Evolutionary conservation across 2,888 invertebrate genomes (phyloP).

Genomic region (Chloroclysta siterata): DNA sequence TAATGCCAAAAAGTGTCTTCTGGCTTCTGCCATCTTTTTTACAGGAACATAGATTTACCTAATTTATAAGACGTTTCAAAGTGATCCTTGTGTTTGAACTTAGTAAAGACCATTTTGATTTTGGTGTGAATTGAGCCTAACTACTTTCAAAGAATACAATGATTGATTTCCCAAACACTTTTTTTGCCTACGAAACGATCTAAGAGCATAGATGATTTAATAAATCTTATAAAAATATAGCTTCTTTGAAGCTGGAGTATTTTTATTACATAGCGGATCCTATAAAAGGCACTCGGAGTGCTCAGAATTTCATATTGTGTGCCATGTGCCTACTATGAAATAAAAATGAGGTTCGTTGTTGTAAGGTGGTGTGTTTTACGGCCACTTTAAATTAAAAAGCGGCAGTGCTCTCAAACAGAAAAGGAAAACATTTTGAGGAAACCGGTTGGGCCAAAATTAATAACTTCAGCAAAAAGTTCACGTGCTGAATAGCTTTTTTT

Average conservation of each 20-base stretch:
- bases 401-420: not conserved
- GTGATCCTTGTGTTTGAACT: too few species aligned
- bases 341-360: slow-evolving; percentile 14
- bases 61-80: too few species aligned
- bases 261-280: slow-evolving; percentile 26
- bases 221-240: slow-evolving; percentile 22
- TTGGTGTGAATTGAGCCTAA: too few species aligned
- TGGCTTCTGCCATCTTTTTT: too few species aligned
- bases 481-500: too few species aligned
- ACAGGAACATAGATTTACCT: too few species aligned
- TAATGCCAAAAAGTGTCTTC: too few species aligned
- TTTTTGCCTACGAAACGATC: too few species aligned
- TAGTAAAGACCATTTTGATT: too few species aligned
- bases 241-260: slow-evolving; percentile 24
- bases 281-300: slow-evolving; percentile 22
- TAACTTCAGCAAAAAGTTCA: too few species aligned
- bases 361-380: slow-evolving; percentile 1
- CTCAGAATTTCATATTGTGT: slow-evolving; percentile 28
- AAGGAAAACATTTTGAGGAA: slow-evolving; percentile 9
- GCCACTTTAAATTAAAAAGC: slow-evolving; percentile 12
- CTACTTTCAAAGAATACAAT: too few species aligned
- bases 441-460: not conserved
- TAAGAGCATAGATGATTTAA: slow-evolving; percentile 10
- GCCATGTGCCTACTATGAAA: slow-evolving; percentile 21
- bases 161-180: too few species aligned